Percentiles rank a stretch among this genome's conserved stretches.
Conservation (phyloP, 2,888 invertebrate species). For the Frankliniella fusca region DNA sequence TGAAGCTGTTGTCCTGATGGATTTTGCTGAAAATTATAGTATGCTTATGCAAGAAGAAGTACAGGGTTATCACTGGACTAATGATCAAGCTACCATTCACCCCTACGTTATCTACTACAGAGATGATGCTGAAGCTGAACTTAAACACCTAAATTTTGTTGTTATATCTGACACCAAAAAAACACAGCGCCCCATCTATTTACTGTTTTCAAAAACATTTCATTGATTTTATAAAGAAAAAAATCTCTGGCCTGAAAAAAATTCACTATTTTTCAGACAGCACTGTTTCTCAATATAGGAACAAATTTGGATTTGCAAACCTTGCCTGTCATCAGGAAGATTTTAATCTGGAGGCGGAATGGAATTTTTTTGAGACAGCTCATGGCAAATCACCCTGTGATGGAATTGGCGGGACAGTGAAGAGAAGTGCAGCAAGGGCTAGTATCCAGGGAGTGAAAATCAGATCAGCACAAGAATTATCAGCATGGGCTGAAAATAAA, state of each 20-base stretch:
- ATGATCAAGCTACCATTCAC: neutral
- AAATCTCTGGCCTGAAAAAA: neutral
- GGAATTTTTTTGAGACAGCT: conserved; percentile 32
- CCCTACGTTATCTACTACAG: neutral
- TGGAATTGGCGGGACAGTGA: conserved; percentile 35
- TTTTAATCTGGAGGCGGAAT: conserved; percentile 30
- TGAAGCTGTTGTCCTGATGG: neutral
- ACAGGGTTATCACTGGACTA: neutral
- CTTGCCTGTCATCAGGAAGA: neutral
- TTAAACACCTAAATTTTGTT: neutral
- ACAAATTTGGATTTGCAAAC: neutral
- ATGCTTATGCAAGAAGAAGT: neutral
- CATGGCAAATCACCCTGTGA: conserved; percentile 34
- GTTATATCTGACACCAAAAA: neutral
- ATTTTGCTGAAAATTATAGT: too few relatives aligned
- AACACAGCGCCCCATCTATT: neutral
- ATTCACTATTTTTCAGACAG: neutral
- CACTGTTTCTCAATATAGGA: neutral
- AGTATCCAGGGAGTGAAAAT: too few relatives aligned
- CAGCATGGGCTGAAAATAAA: too few relatives aligned
- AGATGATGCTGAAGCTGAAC: neutral
- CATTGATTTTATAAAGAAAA: neutral
- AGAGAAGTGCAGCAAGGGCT: neutral
- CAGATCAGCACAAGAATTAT: too few relatives aligned
- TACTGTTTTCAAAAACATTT: neutral